phyloP scores from a whole-genome alignment of 2,797 vertebrate species.

The Orestias chungarensis region DNA sequence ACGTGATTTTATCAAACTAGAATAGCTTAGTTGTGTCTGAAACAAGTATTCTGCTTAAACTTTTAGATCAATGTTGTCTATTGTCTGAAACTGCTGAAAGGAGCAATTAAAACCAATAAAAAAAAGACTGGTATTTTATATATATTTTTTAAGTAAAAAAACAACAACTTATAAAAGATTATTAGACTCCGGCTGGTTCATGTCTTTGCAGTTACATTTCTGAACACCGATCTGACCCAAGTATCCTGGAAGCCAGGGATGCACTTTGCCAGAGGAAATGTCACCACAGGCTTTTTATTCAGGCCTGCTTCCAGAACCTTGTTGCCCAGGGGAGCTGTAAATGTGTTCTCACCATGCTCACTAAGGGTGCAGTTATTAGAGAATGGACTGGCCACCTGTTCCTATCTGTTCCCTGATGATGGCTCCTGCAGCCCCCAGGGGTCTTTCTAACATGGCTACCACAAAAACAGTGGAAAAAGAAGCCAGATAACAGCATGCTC shows the following conservation, averaged over 20 bases:
- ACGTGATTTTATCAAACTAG: not conserved
- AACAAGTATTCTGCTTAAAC: not conserved
- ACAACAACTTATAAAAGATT: not conserved
- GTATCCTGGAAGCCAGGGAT: slow-evolving; percentile 47
- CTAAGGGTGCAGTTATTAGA: slow-evolving; percentile 56
- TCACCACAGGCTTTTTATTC: slow-evolving; percentile 74
- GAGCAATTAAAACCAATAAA: not conserved
- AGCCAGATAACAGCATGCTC: not conserved
- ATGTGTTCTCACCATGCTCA: slow-evolving; percentile 77
- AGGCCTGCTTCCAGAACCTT: slow-evolving; percentile 52
- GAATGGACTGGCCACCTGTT: slow-evolving; percentile 76
- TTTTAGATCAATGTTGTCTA: too few species aligned
- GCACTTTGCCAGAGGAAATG: slow-evolving; percentile 77
- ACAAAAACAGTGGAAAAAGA: slow-evolving; percentile 23
- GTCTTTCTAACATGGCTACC: slow-evolving; percentile 11
- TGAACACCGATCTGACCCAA: slow-evolving; percentile 48
- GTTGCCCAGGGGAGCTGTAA: slow-evolving; percentile 79
- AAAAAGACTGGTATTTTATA: not conserved
- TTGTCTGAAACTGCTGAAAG: not conserved
- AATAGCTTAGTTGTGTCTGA: not conserved
- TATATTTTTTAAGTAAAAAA: not conserved
- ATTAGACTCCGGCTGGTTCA: slow-evolving; percentile 25
- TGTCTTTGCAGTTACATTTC: slow-evolving; percentile 37
- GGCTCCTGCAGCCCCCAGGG: slow-evolving; percentile 42
- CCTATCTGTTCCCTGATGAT: slow-evolving; percentile 53